phyloP scores from a whole-genome alignment of 2,888 invertebrate genomes.

The Ochropacha duplaris region DNA sequence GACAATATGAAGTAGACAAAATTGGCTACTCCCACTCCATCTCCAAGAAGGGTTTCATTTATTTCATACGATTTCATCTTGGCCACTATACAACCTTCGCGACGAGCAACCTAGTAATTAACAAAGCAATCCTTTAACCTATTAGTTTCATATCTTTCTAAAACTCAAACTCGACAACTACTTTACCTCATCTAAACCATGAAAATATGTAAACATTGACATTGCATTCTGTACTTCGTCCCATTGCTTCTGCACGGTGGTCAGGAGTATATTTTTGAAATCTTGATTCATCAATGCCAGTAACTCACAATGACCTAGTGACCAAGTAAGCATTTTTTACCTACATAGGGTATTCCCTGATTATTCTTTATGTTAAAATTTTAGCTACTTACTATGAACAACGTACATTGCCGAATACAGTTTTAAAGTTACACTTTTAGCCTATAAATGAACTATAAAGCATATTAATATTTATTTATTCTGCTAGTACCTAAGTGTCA shows the following conservation, averaged over 20 bases:
- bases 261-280: constrained; percentile 84
- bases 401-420: too few species aligned
- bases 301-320: constrained; percentile 82
- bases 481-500: too few species aligned
- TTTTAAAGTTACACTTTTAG: too few species aligned
- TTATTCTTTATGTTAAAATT: not conserved
- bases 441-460: too few species aligned
- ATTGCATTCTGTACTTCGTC: constrained; percentile 83
- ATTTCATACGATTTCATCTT: constrained; percentile 81
- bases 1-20: constrained; percentile 82
- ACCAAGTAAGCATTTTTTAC: not conserved
- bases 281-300: constrained; percentile 84
- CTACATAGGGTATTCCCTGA: too few species aligned
- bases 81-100: constrained; percentile 86
- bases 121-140: constrained; percentile 8
- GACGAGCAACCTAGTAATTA: constrained; percentile 71
- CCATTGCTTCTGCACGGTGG: constrained; percentile 84
- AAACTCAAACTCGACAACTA: not conserved
- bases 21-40: constrained; percentile 72
- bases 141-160: not conserved
- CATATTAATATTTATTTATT: too few species aligned
- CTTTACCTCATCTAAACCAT: constrained; percentile 79
- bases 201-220: constrained; percentile 85
- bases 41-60: constrained; percentile 82
- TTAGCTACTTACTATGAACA: too few species aligned